Base-by-base conservation (phyloP, 1,140 invertebrate species). In the Hestina assimilis region DNA sequence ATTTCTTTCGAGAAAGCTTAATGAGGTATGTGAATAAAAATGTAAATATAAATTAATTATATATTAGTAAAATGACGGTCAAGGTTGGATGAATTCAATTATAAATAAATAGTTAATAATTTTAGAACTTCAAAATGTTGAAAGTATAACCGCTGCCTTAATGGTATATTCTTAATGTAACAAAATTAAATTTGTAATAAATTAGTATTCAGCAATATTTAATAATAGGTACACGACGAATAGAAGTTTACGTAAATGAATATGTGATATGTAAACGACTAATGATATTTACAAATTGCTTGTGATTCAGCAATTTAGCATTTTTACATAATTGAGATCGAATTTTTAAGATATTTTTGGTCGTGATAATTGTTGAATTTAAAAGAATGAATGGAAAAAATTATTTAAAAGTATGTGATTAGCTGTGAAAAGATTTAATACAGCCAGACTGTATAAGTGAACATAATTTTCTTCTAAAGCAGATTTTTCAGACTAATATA, bases 1-100 rank as follows among this genome's bases (percentile, higher is more conserved):
- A 85, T 86, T 78, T 83, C 83, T 85, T 81, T 84, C n/a, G 72
- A 66, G 66, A 69, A 53, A 61, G 78, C 69, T 62, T 62, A 58
- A 57, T 35, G 65, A 56, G 57, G 63, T 67, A 68, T 33, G 43
- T 65, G 33, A 40, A 59, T 63, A 57, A 55, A 52, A 63, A 71
- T 76, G 69, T 75, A 72, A 51, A 75, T 73, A 72, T 63, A 55
- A 55, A 55, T 59, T 38, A 64, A 56, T 56, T 46, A 47, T 40
- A 21, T 38, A 38, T 38, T 50, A 50, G 33, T 23, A 23, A 50
- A 50, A 15, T 26, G 14, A 20, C 11, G 31, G 12, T 40, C 33
- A 7, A 50, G 28, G 19, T 35, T 48, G 29, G 14, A 50, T 35
- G 1, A 21, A 35, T 23, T 38, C 47, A 38, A 40, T 50, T 50